A percentile compares a stretch with the other conserved stretches of the same genome.
Conservation (phyloP, 2,797 vertebrate species). For the Chaunax sp. region DNA sequence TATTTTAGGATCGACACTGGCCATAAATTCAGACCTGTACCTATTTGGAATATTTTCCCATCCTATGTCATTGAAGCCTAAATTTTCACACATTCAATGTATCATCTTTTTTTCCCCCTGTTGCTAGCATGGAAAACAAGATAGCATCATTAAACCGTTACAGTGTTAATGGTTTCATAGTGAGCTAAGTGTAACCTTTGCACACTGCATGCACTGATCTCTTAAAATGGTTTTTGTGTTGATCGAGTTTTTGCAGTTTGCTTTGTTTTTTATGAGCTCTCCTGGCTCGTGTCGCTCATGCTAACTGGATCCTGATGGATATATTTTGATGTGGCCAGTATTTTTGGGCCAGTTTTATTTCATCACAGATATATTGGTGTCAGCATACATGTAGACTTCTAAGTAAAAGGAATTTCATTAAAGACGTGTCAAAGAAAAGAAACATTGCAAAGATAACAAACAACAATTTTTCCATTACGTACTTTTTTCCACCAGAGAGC, state of each 20-base stretch:
- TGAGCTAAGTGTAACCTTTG: neutral
- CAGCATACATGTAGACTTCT: neutral
- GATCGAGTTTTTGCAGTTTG: conserved; percentile 7
- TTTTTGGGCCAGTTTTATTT: neutral
- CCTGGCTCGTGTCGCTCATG: conserved; percentile 5
- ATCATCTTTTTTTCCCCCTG: neutral
- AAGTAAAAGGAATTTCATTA: conserved; percentile 1
- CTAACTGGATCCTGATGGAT: neutral
- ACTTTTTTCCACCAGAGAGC: neutral
- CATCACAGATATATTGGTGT: neutral
- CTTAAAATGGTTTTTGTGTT: neutral
- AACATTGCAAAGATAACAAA: neutral
- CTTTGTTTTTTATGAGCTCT: neutral
- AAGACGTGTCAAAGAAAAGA: neutral
- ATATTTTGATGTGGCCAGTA: neutral
- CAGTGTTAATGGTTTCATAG: neutral
- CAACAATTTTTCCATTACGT: neutral
- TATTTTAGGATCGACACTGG: conserved; percentile 13
- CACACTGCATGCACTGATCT: neutral
- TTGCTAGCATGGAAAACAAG: neutral
- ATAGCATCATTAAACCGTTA: neutral
- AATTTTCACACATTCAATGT: neutral
- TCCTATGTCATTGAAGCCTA: neutral
- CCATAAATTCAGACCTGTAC: no score
- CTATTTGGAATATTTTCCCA: neutral